phyloP scores from a whole-genome alignment of 1,140 invertebrate genomes.

The Lepidurus apus region DNA sequence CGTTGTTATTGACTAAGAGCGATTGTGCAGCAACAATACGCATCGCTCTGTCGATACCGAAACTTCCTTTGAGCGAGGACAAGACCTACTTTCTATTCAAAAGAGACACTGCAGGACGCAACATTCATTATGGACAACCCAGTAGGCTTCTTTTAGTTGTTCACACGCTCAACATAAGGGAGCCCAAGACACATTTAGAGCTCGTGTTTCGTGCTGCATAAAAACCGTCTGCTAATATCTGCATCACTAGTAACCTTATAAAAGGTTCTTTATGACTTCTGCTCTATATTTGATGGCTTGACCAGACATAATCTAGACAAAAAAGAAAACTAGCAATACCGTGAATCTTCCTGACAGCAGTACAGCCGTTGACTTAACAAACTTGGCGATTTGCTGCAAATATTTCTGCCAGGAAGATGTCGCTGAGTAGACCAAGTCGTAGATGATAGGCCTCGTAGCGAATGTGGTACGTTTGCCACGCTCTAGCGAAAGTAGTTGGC shows the following conservation, averaged over 20 bases:
- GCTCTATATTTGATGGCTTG: background rate
- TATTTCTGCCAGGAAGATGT: too few species aligned
- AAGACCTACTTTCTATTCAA: background rate
- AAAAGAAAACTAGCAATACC: background rate
- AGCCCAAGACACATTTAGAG: background rate
- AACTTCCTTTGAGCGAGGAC: background rate
- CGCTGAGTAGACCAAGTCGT: too few species aligned
- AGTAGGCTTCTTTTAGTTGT: background rate
- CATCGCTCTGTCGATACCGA: too few species aligned
- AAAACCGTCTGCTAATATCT: background rate
- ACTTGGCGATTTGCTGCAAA: background rate
- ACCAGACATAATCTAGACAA: constrained; percentile 7
- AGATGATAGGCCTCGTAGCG: too few species aligned
- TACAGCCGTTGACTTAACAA: background rate
- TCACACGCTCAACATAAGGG: background rate
- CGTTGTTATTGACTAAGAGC: too few species aligned
- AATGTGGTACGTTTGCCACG: too few species aligned
- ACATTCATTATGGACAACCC: background rate
- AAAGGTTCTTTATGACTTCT: background rate
- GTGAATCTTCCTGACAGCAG: background rate
- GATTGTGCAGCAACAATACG: too few species aligned
- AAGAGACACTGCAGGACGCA: background rate
- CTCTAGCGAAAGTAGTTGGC: too few species aligned
- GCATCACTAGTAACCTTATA: background rate
- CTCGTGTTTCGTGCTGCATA: background rate